Evolutionary conservation across 2,113 vertebrate species (phyloP).

Genomic region (Elephas maximus): DNA sequence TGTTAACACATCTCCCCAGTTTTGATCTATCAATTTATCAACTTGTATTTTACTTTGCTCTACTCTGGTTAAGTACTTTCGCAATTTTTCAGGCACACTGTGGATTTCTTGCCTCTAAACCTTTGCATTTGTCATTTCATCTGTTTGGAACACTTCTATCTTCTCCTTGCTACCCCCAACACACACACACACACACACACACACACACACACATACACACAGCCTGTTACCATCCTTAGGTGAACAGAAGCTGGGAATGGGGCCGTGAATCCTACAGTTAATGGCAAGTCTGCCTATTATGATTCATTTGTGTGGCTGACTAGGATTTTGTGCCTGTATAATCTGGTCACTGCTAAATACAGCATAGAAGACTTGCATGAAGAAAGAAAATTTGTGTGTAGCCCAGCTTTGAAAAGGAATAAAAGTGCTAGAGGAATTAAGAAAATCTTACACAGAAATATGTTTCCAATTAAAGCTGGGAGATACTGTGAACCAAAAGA

Average conservation of each 20-base stretch:
- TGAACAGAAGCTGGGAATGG: background rate
- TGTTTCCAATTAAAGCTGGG: constrained; percentile 54
- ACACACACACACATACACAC: no score
- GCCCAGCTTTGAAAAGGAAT: constrained; percentile 18
- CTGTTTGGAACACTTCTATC: background rate
- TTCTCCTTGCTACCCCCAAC: background rate
- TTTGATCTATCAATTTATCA: background rate
- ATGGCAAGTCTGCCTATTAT: background rate
- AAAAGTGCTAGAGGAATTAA: constrained; percentile 52
- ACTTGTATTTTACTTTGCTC: background rate
- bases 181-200: accelerated
- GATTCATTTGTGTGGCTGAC: background rate
- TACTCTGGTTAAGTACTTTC: background rate
- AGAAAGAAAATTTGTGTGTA: background rate
- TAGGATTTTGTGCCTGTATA: constrained; percentile 36
- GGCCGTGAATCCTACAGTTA: background rate
- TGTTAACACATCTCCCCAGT: background rate
- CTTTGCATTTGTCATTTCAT: background rate
- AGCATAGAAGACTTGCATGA: background rate
- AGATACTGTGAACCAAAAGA: constrained; percentile 53
- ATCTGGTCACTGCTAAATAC: constrained; percentile 25
- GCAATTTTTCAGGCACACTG: background rate
- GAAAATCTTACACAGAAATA: constrained; percentile 43
- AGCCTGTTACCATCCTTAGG: background rate
- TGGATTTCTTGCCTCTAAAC: background rate